These are phyloP conservation scores for Augiades crinisus DNA, from an alignment of 2,888 invertebrate species.

Conservation along the genomic window DNA sequence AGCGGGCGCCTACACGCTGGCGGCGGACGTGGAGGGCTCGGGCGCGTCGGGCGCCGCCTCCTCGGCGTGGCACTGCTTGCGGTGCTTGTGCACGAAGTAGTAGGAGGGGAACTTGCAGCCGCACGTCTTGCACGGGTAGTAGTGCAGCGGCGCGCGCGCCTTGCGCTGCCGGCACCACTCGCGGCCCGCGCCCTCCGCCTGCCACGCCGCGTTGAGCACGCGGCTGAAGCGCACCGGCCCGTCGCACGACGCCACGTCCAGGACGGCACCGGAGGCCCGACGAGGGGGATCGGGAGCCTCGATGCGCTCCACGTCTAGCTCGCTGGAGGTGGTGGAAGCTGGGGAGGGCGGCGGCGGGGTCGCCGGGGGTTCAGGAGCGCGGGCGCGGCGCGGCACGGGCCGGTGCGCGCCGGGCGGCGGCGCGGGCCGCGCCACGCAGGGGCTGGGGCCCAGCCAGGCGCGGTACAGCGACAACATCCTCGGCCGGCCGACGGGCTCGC, in stretches of 20 bases:
- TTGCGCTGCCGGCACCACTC: conserved; percentile 94
- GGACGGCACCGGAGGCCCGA: conserved; percentile 74
- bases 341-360: conserved; percentile 63
- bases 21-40: conserved; percentile 55
- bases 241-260: conserved; percentile 95
- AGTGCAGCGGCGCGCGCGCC: conserved; percentile 86
- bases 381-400: conserved; percentile 64
- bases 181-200: conserved; percentile 70
- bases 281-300: conserved; percentile 54
- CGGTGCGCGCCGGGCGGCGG: conserved; percentile 75
- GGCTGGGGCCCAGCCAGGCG: conserved; percentile 76
- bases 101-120: conserved; percentile 96
- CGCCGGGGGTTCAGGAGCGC: conserved; percentile 56
- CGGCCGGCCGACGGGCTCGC: conserved; percentile 43
- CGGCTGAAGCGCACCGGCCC: conserved; percentile 93
- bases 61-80: conserved; percentile 91
- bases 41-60: conserved; percentile 55
- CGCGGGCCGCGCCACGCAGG: conserved; percentile 68
- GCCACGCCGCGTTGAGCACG: conserved; percentile 92
- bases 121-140: conserved; percentile 96
- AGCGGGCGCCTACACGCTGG: conserved; percentile 37
- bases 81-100: conserved; percentile 96
- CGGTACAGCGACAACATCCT: conserved; percentile 77
- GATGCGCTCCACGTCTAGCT: conserved; percentile 67
- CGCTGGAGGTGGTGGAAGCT: conserved; percentile 66